Conservation (phyloP, 2,113 vertebrate genomes). For the Pontoporia blainvillei region DNA sequence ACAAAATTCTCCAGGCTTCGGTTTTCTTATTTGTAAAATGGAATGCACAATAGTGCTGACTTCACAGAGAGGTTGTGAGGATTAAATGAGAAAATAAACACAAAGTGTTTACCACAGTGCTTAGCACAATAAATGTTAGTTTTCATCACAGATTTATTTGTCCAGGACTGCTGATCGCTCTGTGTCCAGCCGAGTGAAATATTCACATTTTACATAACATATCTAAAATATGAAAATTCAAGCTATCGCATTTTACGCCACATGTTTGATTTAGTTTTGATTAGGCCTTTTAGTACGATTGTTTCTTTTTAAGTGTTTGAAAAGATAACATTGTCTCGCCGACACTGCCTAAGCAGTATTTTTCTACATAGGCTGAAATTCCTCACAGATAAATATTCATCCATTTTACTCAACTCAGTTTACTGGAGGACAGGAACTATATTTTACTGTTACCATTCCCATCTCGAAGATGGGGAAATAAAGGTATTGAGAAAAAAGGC, state of each 20-base stretch:
- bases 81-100: slow-evolving; percentile 7
- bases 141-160: neutral
- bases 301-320: slow-evolving; percentile 21
- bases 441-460: slow-evolving; percentile 32
- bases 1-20: neutral
- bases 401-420: neutral
- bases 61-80: neutral
- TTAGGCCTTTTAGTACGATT: neutral
- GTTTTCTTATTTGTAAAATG: neutral
- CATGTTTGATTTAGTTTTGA: neutral
- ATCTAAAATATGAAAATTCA: neutral
- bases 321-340: neutral
- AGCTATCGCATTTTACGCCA: neutral
- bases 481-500: slow-evolving; percentile 8
- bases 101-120: neutral
- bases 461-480: slow-evolving; percentile 60
- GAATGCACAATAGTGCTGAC: neutral
- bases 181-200: neutral
- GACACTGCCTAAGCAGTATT: neutral
- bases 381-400: neutral
- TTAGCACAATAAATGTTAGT: neutral
- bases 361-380: neutral
- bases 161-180: neutral
- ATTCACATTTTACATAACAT: neutral
- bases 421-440: neutral